Base-by-base conservation (phyloP, 2,888 invertebrate genomes). In the Zygothrica quintamaculata region DNA sequence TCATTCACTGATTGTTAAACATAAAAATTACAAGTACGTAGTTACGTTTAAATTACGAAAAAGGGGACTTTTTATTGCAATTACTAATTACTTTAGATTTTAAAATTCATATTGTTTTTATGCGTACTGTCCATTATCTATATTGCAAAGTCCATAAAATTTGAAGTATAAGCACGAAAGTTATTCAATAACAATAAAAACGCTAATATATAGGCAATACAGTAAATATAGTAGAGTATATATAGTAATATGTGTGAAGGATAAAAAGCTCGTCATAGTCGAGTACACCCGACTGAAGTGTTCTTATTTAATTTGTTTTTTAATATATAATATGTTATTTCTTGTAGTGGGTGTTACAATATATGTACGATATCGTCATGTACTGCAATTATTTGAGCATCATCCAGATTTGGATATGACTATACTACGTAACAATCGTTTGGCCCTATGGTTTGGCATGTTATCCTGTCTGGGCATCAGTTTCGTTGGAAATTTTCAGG, bases 401-500 rank as follows among this genome's bases (percentile, higher is more conserved):
- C 88, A 91, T 69, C 84, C 90, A 0, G 89, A 90, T 1, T 81
- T 92, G 37, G 91, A 92, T 8, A 77, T 79, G 0, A 79, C 89
- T 42, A 87, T 94, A 15, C 81, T 92, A n/a, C 92, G 90, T 37
- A 91, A 93, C 58, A 95, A 95, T 87, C 91, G 90, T 47, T 77
- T 92, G 5, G 92, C 93, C 0, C 75, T 94, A 0, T 92, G 93
- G 86, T 89, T 94, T 36, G 95, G 95, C 0, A 85, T 93, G 29
- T 40, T 92, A 0, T 93, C 94, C 5, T 92, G 93, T 26, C 85
- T 95, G 42, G 96, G 96, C 15, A 92, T 95, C 31, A 93, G 93
- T 47, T 89, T 96, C 53, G 95, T 95, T 0, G 95, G 94, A 0
- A 95, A 95, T 89, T 92, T 93, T 66, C 95, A 95, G 92, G 95